These are phyloP conservation scores for Gouania willdenowi DNA, from an alignment of 2,797 vertebrate genomes.

Conservation along the genomic window DNA sequence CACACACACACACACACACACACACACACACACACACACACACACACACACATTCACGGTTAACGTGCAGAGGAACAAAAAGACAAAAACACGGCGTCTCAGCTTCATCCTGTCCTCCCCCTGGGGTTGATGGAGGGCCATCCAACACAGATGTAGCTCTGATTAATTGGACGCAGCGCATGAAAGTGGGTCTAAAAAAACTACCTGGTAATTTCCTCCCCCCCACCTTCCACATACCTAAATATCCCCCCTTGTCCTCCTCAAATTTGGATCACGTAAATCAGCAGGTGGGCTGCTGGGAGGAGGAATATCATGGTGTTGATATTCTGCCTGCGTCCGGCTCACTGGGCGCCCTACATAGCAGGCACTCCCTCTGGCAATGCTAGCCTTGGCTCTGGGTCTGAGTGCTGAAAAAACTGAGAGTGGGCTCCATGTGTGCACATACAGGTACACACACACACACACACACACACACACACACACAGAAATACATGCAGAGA, in stretches of 20 bases:
- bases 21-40: background rate
- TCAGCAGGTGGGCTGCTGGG: conserved; percentile 81
- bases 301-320: conserved; percentile 76
- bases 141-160: conserved; percentile 80
- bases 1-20: background rate
- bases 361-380: conserved; percentile 81
- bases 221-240: conserved; percentile 34
- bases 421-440: conserved; percentile 65
- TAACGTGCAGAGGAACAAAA: conserved; percentile 26
- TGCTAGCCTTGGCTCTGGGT: conserved; percentile 74
- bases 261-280: conserved; percentile 72
- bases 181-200: conserved; percentile 83
- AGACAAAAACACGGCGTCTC: conserved; percentile 45
- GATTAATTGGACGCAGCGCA: conserved; percentile 82
- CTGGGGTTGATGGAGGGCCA: conserved; percentile 65
- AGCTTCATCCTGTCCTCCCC: conserved; percentile 39
- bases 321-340: conserved; percentile 81
- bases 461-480: conserved; percentile 19
- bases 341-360: conserved; percentile 80
- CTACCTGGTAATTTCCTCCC: conserved; percentile 81
- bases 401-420: conserved; percentile 67
- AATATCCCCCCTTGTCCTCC: conserved; percentile 24
- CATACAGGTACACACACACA: conserved; percentile 57
- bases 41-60: too few relatives aligned
- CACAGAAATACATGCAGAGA: conserved; percentile 37